Conservation (phyloP, 2,888 invertebrate genomes). For the Coelopa pilipes region DNA sequence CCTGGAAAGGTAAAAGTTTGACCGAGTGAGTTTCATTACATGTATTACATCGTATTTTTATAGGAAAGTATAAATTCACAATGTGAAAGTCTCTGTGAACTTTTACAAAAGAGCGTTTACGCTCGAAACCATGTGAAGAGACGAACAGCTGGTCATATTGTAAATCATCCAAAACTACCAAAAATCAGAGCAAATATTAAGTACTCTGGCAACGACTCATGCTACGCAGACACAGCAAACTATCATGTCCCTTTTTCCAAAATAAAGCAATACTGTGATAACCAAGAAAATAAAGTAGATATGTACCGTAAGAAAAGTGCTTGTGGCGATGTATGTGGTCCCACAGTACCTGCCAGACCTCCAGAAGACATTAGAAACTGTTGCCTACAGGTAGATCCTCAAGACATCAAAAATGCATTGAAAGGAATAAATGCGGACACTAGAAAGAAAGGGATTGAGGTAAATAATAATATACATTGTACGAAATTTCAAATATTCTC, state of each 20-base stretch:
- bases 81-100: constrained; percentile 42
- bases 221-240: constrained; percentile 48
- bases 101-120: constrained; percentile 46
- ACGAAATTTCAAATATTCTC: too few species aligned
- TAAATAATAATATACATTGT: constrained; percentile 45
- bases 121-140: constrained; percentile 53
- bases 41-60: neutral
- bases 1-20: constrained; percentile 36
- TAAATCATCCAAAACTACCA: constrained; percentile 59
- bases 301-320: constrained; percentile 52
- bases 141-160: constrained; percentile 52
- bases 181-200: constrained; percentile 64
- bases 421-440: constrained; percentile 60
- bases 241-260: constrained; percentile 59
- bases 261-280: constrained; percentile 54
- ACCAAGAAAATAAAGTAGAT: constrained; percentile 52
- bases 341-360: constrained; percentile 45
- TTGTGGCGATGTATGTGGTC: constrained; percentile 44
- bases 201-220: constrained; percentile 61
- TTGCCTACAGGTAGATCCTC: constrained; percentile 62
- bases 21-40: neutral
- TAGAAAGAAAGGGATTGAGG: constrained; percentile 63
- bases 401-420: constrained; percentile 58
- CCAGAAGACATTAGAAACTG: constrained; percentile 53
- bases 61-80: constrained; percentile 40